Percentiles rank a stretch among this genome's conserved stretches.
Evolutionary conservation across 2,888 invertebrate genomes (phyloP).

Genomic region (Osmoderma eremita): DNA sequence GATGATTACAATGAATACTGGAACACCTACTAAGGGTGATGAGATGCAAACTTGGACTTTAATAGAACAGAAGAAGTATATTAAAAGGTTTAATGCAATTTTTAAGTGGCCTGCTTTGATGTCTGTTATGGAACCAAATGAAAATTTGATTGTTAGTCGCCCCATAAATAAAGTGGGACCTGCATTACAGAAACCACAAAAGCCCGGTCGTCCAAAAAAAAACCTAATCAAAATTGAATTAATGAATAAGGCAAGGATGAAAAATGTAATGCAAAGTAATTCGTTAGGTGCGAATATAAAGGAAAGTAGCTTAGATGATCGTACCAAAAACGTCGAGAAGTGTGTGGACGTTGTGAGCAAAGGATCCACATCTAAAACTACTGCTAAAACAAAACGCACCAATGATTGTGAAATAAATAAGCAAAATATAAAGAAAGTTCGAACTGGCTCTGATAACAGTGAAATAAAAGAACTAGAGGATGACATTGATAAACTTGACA

Average conservation of each 20-base stretch:
- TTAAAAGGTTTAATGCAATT: conserved; percentile 39
- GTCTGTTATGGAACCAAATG: conserved; percentile 37
- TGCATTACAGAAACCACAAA: not conserved
- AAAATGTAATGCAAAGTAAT: not conserved
- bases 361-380: not conserved
- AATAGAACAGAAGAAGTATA: conserved; percentile 38
- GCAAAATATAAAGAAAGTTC: not conserved
- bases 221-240: conserved; percentile 39
- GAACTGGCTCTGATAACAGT: not conserved
- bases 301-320: not conserved
- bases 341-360: no score
- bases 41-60: not conserved
- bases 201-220: conserved; percentile 44
- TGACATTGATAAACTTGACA: conserved; percentile 27
- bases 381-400: not conserved
- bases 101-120: conserved; percentile 48
- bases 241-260: conserved; percentile 42
- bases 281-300: not conserved
- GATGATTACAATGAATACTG: not conserved
- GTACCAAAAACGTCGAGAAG: no score
- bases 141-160: conserved; percentile 19
- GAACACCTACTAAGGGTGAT: not conserved
- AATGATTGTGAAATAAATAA: not conserved
- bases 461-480: conserved; percentile 7
- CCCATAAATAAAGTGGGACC: not conserved